Conservation (phyloP, 2,888 invertebrate species). For the Netelia virgata region DNA sequence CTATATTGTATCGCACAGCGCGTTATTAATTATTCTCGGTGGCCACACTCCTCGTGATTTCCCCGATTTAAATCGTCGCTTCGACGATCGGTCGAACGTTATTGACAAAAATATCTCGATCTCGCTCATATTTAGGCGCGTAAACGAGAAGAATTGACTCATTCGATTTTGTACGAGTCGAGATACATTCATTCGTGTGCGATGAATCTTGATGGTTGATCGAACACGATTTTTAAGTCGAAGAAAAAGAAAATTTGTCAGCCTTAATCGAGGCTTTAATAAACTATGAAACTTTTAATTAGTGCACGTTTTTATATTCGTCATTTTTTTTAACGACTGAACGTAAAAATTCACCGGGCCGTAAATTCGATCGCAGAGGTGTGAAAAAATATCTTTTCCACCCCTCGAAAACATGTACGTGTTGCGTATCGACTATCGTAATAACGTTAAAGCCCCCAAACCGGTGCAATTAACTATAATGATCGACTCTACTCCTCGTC, state of each 20-base stretch:
- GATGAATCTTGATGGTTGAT: no score
- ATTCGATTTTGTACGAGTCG: no score
- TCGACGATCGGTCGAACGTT: neutral
- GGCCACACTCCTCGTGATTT: constrained; percentile 27
- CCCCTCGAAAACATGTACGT: neutral
- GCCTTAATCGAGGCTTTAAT: no score
- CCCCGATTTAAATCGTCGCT: constrained; percentile 1
- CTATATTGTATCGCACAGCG: constrained; percentile 26
- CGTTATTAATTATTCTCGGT: constrained; percentile 38
- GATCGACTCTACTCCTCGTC: constrained; percentile 30
- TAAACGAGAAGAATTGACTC: no score
- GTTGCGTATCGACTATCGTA: neutral
- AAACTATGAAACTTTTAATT: no score
- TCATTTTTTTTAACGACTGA: no score
- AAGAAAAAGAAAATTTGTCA: no score
- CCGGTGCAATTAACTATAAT: constrained; percentile 49
- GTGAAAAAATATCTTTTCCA: neutral
- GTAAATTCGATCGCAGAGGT: neutral
- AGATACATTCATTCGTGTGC: no score
- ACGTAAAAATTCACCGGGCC: neutral
- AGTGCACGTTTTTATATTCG: no score
- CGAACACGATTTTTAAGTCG: no score
- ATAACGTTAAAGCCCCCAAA: constrained; percentile 1
- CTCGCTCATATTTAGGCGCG: neutral
- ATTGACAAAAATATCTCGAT: neutral